phyloP scores from a whole-genome alignment of 1,140 invertebrate genomes.

The Aphelinus certus region DNA sequence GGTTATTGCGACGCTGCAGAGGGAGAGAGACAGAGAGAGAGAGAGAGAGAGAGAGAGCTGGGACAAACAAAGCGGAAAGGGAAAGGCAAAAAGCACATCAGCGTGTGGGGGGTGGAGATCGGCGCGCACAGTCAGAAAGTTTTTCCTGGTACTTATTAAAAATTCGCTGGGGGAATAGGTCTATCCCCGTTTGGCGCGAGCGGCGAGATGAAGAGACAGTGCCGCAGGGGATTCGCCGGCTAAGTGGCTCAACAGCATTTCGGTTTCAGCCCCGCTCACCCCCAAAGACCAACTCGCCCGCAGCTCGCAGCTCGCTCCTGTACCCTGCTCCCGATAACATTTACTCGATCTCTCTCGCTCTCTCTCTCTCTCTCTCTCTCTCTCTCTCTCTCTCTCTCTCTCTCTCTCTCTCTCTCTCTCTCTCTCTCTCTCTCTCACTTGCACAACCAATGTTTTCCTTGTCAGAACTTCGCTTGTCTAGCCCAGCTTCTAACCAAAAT shows the following conservation, averaged over 20 bases:
- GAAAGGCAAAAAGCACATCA: background rate
- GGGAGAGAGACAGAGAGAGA: background rate
- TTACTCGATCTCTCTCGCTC: no score
- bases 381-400: constrained; percentile 13
- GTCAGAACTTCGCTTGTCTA: background rate
- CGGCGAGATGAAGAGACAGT: constrained; percentile 32
- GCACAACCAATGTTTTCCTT: no score
- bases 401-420: background rate
- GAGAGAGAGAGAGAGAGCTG: constrained; percentile 2
- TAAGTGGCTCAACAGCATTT: constrained; percentile 61
- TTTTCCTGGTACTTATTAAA: constrained; percentile 35
- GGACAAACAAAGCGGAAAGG: background rate
- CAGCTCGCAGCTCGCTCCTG: no score
- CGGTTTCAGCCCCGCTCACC: constrained; percentile 50
- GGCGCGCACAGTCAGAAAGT: constrained; percentile 5
- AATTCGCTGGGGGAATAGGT: constrained; percentile 31
- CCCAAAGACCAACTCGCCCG: background rate
- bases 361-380: constrained; percentile 2
- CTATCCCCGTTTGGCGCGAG: background rate
- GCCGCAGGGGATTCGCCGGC: constrained; percentile 37
- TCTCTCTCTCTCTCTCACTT: constrained; percentile 5
- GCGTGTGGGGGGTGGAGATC: no score
- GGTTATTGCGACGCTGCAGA: no score
- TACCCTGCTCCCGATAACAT: no score
- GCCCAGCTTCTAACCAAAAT: no score